These are phyloP conservation scores for Caligus rogercresseyi DNA, from an alignment of 1,140 invertebrate species.

Conservation along the genomic window DNA sequence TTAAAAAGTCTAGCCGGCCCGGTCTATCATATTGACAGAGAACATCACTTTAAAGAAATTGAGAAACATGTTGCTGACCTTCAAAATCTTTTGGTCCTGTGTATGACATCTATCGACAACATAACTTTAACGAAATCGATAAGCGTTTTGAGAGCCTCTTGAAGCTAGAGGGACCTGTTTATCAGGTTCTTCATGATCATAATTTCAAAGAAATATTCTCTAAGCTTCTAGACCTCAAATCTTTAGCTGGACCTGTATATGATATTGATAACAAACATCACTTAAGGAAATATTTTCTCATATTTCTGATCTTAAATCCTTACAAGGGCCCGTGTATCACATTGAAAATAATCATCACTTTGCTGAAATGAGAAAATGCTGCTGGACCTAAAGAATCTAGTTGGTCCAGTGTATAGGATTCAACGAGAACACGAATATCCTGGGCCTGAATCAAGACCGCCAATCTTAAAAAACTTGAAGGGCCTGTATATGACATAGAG, in stretches of 20 bases:
- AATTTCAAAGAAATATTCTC: constrained; percentile 7
- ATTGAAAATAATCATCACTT: constrained; percentile 8
- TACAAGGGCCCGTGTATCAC: constrained; percentile 13
- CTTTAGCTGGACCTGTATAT: constrained; percentile 13
- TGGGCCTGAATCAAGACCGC: background rate
- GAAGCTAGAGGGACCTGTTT: constrained; percentile 8
- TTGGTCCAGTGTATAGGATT: constrained; percentile 12
- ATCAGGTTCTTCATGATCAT: constrained; percentile 13
- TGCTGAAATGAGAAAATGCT: constrained; percentile 10
- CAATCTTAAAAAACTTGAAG: background rate
- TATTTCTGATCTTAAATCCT: background rate
- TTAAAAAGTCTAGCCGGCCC: constrained; percentile 4
- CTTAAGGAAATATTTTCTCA: constrained; percentile 10
- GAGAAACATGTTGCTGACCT: constrained; percentile 9
- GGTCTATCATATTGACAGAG: constrained; percentile 17
- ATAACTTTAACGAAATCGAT: constrained; percentile 15
- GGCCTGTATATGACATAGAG: constrained; percentile 12
- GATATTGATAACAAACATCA: constrained; percentile 9
- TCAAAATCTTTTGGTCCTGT: constrained; percentile 9
- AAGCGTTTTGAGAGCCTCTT: background rate
- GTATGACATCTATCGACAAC: constrained; percentile 12
- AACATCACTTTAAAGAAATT: constrained; percentile 18
- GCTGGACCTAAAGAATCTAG: background rate
- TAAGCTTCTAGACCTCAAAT: constrained; percentile 13
- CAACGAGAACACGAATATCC: constrained; percentile 9